Evolutionary conservation across 2,797 vertebrate species (phyloP), one percentile per base, ranked within the genome.

Genomic region (Pseudopleuronectes americanus): DNA sequence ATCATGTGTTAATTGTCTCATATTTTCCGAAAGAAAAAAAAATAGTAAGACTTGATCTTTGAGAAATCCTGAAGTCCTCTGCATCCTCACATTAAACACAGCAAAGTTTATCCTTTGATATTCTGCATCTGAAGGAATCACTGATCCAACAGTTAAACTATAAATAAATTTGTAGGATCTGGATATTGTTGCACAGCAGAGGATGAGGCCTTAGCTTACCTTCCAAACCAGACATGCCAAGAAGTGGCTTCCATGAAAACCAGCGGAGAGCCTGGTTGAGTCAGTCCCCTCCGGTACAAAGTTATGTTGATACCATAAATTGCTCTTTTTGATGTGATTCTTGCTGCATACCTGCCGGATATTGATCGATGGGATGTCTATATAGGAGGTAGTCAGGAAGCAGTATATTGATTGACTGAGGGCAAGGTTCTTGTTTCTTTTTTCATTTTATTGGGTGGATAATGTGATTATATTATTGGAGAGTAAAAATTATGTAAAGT

Each of bases 401-500:
- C 16, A 12, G 23, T 10, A 33, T 4, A 4, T 26, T 43, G 26
- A 68, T 17, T 54, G 59, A 57, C 23, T 38, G 4, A 0, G 12
- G 31, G 43, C 2, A 8, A 5, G 10, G 38, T 4, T 57, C n/a
- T 24, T 24, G 4, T 48, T 28, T 26, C 43, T 61, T 57, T 61
- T 57, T 45, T 26, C 6, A 26, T 2, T 13, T 38, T 23, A 38
- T 41, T 60, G 8, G 8, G 4, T 2, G 24, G 24, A 26, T 9
- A 16, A 31, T 24, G 21, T 58, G 36, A 61, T 56, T 31, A 56
- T 73, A 64, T 73, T 69, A 58, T 13, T 56, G 68, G 38, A 76
- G 57, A 82, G 49, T 33, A 56, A 71, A 62, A 64, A 45, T 55
- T 31, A 21, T 69, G 41, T 36, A 58, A 77, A 67, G 31, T 38